These are phyloP conservation scores for Apamea anceps DNA, from an alignment of 2,888 invertebrate species.

Conservation along the genomic window DNA sequence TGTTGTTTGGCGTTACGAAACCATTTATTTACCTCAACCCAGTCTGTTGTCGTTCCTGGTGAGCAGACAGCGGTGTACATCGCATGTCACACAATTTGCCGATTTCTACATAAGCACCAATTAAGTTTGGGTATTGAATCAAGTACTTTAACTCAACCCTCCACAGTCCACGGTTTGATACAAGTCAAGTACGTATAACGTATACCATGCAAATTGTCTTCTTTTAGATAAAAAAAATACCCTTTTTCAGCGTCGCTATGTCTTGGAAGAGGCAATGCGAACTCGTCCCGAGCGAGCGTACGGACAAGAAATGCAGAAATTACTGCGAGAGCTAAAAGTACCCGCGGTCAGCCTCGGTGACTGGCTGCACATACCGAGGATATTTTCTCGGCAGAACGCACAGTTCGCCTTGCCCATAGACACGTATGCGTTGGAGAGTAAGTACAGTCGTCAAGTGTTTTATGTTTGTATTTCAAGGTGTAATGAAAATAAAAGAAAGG, in stretches of 20 bases:
- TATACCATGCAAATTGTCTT: background rate
- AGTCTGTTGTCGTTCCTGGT: background rate
- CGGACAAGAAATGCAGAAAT: slow-evolving; percentile 87
- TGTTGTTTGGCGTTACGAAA: background rate
- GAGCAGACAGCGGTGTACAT: background rate
- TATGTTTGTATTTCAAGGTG: too few species aligned
- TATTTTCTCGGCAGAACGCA: slow-evolving; percentile 93
- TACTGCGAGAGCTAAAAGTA: slow-evolving; percentile 87
- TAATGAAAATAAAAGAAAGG: too few species aligned
- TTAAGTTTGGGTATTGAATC: background rate
- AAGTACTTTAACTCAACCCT: background rate
- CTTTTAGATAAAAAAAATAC: background rate
- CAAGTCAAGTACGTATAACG: background rate
- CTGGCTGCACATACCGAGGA: slow-evolving; percentile 92
- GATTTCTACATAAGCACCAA: background rate
- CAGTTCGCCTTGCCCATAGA: slow-evolving; percentile 94
- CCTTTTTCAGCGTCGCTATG: slow-evolving; percentile 90
- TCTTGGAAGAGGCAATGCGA: slow-evolving; percentile 92
- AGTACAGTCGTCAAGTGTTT: background rate
- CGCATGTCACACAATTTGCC: background rate
- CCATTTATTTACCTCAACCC: background rate
- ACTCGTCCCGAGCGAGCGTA: slow-evolving; percentile 84
- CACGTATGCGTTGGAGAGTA: slow-evolving; percentile 79
- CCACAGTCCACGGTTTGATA: background rate
- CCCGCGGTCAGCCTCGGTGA: slow-evolving; percentile 89